These are phyloP conservation scores for Arge pagana DNA, from an alignment of 2,888 invertebrate species.

Conservation along the genomic window DNA sequence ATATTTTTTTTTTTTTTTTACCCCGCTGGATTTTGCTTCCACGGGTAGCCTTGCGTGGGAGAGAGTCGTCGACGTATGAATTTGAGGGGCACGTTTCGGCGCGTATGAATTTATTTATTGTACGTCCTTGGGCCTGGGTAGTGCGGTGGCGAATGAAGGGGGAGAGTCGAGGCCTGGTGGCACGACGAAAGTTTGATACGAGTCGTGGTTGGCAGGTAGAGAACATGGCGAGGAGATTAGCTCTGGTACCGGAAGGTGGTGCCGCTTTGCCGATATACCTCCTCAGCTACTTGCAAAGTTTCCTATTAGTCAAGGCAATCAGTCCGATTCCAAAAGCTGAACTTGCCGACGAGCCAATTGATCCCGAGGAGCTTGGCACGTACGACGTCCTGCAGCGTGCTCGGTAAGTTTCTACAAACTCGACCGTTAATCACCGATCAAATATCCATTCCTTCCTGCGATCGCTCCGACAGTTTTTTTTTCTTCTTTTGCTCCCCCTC, in stretches of 20 bases:
- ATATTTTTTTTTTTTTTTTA: too few species aligned
- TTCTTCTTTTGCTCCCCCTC: not conserved
- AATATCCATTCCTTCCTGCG: too few species aligned
- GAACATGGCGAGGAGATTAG: slow-evolving; percentile 79
- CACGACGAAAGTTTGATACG: too few species aligned
- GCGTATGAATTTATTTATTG: slow-evolving; percentile 18
- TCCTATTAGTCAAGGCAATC: slow-evolving; percentile 72
- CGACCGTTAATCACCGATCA: too few species aligned
- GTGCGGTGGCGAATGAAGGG: not conserved
- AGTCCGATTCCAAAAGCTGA: slow-evolving; percentile 75
- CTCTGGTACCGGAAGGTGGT: slow-evolving; percentile 86
- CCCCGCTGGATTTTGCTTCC: too few species aligned
- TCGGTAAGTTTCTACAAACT: slow-evolving; percentile 68
- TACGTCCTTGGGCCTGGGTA: not conserved
- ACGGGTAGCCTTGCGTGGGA: too few species aligned
- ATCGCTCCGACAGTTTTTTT: not conserved
- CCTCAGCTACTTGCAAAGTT: slow-evolving; percentile 88
- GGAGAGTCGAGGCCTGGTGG: not conserved
- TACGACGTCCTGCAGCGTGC: slow-evolving; percentile 90
- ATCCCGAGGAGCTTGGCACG: slow-evolving; percentile 77
- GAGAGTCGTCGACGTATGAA: too few species aligned
- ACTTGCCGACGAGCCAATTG: slow-evolving; percentile 72
- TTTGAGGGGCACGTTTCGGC: not conserved
- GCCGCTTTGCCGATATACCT: slow-evolving; percentile 82
- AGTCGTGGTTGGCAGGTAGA: slow-evolving; percentile 64